Evolutionary conservation across 2,888 invertebrate genomes (phyloP), one percentile per base, ranked within the genome.

Genomic region (Nysson spinosus): DNA sequence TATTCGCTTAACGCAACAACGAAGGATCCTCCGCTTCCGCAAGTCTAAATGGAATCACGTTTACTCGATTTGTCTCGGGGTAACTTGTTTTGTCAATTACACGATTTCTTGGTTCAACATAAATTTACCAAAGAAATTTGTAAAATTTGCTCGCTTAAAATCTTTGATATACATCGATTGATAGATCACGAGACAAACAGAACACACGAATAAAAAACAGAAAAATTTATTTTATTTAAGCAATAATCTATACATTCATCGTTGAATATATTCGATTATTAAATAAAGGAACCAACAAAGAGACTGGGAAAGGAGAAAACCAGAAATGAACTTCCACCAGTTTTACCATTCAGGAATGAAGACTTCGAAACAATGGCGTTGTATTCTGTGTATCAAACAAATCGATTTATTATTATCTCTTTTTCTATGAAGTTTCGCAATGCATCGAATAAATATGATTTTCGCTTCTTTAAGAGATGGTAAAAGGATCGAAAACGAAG

Each of bases 371-470:
- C 49, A 46, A 47, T 22, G 35, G 32, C 32, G n/a, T 49, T 20
- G 19, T 20, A 22, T 56, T 50, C 12, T 43, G 34, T 46, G 24
- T 56, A 67, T 34, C 44, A 65, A 66, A 55, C 20, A 54, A 22
- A 43, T 26, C 26, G 55, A 50, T 56, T 56, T 50, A 56, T 56
- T 56, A 32, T 40, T 11, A 9, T 17, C 12, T 64, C 28, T 52
- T 12, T 58, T 19, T n/a, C n/a, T n/a, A n/a, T n/a, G n/a, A 52
- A 60, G 14, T 44, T 49, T 52, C 52, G n/a, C 46, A 50, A 39
- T 43, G 26, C 26, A 20, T 24, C 50, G 39, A 58, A 60, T 30
- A 50, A 35, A 47, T 34, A 47, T 40, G 40, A 5, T 24, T 24
- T 7, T 6, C 35, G 7, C 11, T 34, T 16, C 16, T 54, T 24